Evolutionary conservation across 1,140 invertebrate species (phyloP).

Genomic region (Nasonia giraulti): DNA sequence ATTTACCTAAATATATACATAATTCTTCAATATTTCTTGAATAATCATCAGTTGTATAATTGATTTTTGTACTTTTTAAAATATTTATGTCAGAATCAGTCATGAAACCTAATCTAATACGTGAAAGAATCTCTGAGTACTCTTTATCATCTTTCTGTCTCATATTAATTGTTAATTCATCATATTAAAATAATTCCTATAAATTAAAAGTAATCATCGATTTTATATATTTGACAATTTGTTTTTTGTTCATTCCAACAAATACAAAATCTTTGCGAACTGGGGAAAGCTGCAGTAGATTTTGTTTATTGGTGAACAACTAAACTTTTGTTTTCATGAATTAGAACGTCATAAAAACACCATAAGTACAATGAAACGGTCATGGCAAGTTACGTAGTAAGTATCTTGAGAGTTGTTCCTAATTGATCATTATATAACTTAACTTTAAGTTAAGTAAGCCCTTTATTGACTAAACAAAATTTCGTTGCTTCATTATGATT

Average conservation of each 20-base stretch:
- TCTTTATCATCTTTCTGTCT: conserved; percentile 53
- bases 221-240: conserved; percentile 55
- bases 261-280: conserved; percentile 58
- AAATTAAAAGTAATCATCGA: conserved; percentile 54
- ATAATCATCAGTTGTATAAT: conserved; percentile 38
- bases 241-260: conserved; percentile 48
- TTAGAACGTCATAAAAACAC: no score
- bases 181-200: conserved; percentile 57
- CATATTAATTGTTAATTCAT: conserved; percentile 60
- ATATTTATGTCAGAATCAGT: conserved; percentile 52
- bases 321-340: no score
- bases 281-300: conserved; percentile 42
- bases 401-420: no score
- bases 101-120: conserved; percentile 40
- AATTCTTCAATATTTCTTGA: conserved; percentile 52
- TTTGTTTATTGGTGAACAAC: no score
- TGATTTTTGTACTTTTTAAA: conserved; percentile 51
- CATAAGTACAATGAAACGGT: no score
- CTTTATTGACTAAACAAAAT: no score
- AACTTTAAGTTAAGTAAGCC: no score
- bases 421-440: no score
- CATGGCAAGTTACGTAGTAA: no score
- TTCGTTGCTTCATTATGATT: no score
- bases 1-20: conserved; percentile 47
- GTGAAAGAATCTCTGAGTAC: conserved; percentile 19